These are phyloP conservation scores for Lepidothrix coronata DNA, from an alignment of 2,113 vertebrate species.

Conservation along the genomic window DNA sequence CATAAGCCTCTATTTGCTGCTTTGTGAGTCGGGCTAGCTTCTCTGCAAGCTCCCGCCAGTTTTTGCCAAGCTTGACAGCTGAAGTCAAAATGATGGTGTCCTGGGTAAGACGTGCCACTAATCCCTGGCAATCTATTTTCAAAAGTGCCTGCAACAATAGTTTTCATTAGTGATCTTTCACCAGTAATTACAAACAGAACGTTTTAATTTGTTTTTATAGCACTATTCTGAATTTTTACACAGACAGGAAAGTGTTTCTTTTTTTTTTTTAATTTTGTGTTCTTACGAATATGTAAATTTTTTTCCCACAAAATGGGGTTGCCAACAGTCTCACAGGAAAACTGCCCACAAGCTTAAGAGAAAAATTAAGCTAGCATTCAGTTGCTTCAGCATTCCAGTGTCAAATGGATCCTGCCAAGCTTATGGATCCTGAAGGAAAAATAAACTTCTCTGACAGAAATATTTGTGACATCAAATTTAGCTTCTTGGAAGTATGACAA, in stretches of 20 bases:
- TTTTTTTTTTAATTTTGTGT: not conserved
- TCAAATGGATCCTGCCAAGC: not conserved
- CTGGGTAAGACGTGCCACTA: slow-evolving; percentile 85
- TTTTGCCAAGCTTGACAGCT: slow-evolving; percentile 89
- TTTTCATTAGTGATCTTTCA: not conserved
- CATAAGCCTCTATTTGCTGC: slow-evolving; percentile 87
- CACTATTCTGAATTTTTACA: not conserved
- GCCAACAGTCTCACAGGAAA: not conserved
- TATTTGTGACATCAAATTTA: not conserved
- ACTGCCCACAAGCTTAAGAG: not conserved
- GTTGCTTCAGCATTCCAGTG: not conserved
- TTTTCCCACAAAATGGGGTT: not conserved
- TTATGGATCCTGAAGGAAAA: slow-evolving; percentile 1
- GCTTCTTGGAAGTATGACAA: not conserved
- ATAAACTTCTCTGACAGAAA: not conserved
- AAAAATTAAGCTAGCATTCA: not conserved
- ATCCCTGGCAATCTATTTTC: slow-evolving; percentile 87
- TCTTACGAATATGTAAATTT: not conserved
- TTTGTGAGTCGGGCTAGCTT: slow-evolving; percentile 84
- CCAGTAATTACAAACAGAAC: slow-evolving; percentile 12
- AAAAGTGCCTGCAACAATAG: slow-evolving; percentile 83
- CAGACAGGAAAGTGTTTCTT: not conserved
- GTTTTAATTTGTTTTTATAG: not conserved
- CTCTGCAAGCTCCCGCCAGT: slow-evolving; percentile 91
- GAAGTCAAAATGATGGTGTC: slow-evolving; percentile 90